Evolutionary conservation across 2,797 vertebrate genomes (phyloP).

Genomic region (Hapalemur alaotrensis): DNA sequence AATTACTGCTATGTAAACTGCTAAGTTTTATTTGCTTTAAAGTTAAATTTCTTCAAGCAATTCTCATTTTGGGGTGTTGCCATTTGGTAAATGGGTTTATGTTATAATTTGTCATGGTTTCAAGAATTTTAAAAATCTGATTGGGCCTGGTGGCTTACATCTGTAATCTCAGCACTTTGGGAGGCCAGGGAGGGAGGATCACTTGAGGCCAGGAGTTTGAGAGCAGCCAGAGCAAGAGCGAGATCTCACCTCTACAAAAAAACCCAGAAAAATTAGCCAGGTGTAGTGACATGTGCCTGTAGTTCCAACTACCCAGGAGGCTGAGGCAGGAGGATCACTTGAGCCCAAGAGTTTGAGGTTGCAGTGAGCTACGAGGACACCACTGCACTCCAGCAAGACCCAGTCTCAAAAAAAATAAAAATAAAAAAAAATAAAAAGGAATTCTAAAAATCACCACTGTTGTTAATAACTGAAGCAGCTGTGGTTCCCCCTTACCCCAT

Average conservation of each 20-base stretch:
- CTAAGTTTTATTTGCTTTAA: not conserved
- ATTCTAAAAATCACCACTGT: not conserved
- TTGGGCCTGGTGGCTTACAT: fast-evolving
- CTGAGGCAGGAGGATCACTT: too few species aligned
- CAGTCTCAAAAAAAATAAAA: not conserved
- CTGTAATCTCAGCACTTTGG: too few species aligned
- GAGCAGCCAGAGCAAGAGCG: too few species aligned
- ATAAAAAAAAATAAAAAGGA: not conserved
- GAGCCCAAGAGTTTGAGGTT: too few species aligned
- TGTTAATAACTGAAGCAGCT: not conserved
- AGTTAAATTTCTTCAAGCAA: not conserved
- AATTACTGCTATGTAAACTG: not conserved
- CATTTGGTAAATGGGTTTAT: not conserved
- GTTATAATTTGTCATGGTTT: not conserved
- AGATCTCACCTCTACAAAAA: too few species aligned
- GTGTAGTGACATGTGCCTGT: too few species aligned
- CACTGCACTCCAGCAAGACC: not conserved
- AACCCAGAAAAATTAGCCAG: too few species aligned
- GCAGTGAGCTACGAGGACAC: too few species aligned
- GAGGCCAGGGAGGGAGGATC: too few species aligned
- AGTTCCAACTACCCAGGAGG: too few species aligned
- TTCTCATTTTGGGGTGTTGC: not conserved
- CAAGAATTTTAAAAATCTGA: not conserved
- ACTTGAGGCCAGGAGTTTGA: too few species aligned
- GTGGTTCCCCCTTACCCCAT: not conserved